Evolutionary conservation across 2,113 vertebrate genomes (phyloP), one percentile per base, ranked within the genome.

Genomic region (Eulemur macaco): DNA sequence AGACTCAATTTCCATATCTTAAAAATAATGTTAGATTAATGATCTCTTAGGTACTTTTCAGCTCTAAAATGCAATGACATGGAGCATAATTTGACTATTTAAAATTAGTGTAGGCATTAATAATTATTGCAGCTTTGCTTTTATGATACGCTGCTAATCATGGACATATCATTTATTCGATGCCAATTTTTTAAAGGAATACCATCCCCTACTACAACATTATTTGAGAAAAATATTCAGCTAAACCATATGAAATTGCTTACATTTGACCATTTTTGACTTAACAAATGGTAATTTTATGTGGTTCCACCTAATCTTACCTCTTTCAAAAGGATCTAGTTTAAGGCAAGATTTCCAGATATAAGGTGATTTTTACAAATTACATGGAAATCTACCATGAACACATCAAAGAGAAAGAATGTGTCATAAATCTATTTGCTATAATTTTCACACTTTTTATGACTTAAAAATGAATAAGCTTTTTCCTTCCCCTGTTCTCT

Each of bases 1-100:
- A 94, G 86, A 56, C 56, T 92, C 76, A 69, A 87, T 94, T 93
- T 96, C 90, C 86, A 58, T 88, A 76, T 91, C 95, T 89, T 71
- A 64, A 85, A 91, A 91, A 89, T 56, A 66, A 76, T 21, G 52
- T 93, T 74, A 47, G 94, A 95, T 37, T 81, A 63, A 87, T 27
- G 71, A 85, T 91, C 82, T 95, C 92, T 56, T 60, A 68, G 63
- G 77, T 69, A 23, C 64, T 52, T 80, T 88, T 50, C 86, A 29
- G 71, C 81, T 86, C 88, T 78, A 17, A 56, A 42, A 71, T 34
- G 60, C 82, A 68, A 8, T 23, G 82, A 37, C 82, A 23, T 1
- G 39, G 77, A 69, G 71, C 52, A 17, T 88, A 64, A 96, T 88
- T 84, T 84, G 76, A 64, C 86, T 39, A 12, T 74, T 93, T 78